These are phyloP conservation scores for Galemys pyrenaicus DNA, from an alignment of 2,113 vertebrate species.

Conservation along the genomic window DNA sequence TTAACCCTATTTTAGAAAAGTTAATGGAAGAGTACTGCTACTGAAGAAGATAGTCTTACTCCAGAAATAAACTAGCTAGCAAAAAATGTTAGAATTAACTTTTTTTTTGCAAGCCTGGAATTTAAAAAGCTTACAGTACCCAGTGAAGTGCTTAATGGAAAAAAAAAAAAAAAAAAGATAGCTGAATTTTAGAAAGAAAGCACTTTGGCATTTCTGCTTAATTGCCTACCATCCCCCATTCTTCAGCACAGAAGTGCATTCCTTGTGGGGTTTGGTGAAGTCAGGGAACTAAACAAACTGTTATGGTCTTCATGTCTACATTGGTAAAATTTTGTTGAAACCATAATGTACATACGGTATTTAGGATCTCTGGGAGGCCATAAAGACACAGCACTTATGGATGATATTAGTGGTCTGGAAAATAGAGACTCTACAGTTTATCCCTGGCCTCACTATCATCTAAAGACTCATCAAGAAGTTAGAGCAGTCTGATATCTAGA, in stretches of 20 bases:
- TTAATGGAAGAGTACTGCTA: background rate
- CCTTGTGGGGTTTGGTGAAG: background rate
- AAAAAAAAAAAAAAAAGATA: background rate
- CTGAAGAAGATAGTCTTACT: too few relatives aligned
- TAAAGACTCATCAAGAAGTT: background rate
- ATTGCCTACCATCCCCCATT: background rate
- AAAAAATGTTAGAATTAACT: background rate
- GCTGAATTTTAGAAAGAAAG: background rate
- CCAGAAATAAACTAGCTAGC: background rate
- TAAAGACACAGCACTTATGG: background rate
- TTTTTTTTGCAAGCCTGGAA: background rate
- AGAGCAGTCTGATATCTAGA: background rate
- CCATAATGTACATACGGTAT: background rate
- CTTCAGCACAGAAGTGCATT: background rate
- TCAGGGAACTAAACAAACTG: background rate
- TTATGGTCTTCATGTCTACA: background rate
- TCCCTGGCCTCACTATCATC: too few relatives aligned
- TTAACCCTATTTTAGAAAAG: too few relatives aligned
- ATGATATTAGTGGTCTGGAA: background rate
- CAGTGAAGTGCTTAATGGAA: background rate
- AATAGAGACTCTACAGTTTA: background rate
- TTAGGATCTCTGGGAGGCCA: background rate
- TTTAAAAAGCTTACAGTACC: background rate
- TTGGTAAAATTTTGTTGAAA: background rate
- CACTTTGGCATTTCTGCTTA: background rate